Base-by-base conservation (phyloP, 2,113 vertebrate species). In the Nycticebus coucang region DNA sequence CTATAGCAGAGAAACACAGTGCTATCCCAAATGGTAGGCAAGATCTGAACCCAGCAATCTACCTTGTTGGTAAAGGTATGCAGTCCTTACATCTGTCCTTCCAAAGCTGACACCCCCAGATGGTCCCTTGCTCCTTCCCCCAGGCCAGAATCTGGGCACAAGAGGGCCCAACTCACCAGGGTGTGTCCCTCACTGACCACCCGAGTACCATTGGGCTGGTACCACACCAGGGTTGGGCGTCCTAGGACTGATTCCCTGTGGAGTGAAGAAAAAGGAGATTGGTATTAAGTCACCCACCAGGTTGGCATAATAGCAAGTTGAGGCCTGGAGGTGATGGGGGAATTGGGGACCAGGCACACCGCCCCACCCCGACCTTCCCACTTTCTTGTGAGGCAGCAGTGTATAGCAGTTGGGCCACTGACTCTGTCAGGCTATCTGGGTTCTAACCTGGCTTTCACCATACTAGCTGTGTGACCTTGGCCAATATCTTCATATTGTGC, bases 141-240 rank as follows among this genome's bases (percentile, higher is more conserved):
- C 8, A 53, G 75, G 53, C 82, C 74, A 77, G 86, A 89, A 89
- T 57, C 45, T 60, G 50, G 62, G 35, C 53, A 24, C 7, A 7
- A 3, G 64, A 35, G 26, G 19, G 33, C 33, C 41, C 14, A 7
- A 97, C 99, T 98, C 98, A 99, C 99, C 98, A 99, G 98, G 30
- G 97, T 10, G 2, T 97, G 81, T 21, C 98, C 97, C 18, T 96
- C 96, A 94, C 98, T 95, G 1, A 98, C 98, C 35, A 99, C 97
- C 1, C 98, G 98, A 0, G 98, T 98, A 83, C 99, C 99, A 0
- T 99, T 98, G 2, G 99, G 98, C 78, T 99, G 98, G 98, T 99
- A 99, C 98, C 98, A 99, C 96, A 98, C 98, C 85, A 99, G 92
- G 0, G 97, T 97, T 0, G 98, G 99, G 0, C 97, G 80, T 81